Evolutionary conservation across 2,888 invertebrate genomes (phyloP), one percentile per base, ranked within the genome.

Genomic region (Neoitamus cyanurus): DNA sequence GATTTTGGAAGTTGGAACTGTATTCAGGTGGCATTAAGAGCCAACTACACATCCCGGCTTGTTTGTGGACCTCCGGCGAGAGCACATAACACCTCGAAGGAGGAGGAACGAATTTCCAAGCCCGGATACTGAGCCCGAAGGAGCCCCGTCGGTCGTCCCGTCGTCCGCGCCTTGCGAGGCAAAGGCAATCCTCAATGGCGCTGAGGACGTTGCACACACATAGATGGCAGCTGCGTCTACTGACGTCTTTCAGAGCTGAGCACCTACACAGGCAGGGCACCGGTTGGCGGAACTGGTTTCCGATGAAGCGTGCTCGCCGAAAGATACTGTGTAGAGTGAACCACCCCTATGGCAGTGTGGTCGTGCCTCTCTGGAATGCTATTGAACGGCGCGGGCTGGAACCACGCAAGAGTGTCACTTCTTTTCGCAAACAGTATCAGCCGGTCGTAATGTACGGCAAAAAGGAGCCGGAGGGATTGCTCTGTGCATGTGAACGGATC

Each of bases 361-460:
- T 9, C 28, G 80, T 68, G 68, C 13, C 36, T 20, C 20, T 15
- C 28, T 80, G 58, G 42, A 48, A 48, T 34, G 20, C 37, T 20
- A 80, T 31, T 80, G 25, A 34, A 25, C 58, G 15, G 20, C 13
- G 7, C 58, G 37, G 42, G 30, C 58, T 58, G 34, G 80, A 48
- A 58, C 58, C 58, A 80, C 80, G 80, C 80, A 80, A 80, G 80
- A 58, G 80, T 80, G 80, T 80, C 80, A 48, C 58, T 80, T 80
- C 80, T 80, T 80, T 80, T 80, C 68, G 77, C 80, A 80, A 72
- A 83, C 83, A 46, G 83, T 83, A 83, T 72, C 83, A 46, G 36
- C 13, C 46, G 36, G 28, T 7, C 30, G 72, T 25, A 69, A 36
- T 34, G 36, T 34, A 30, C 58, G 28, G 13, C 7, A 36, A 28